Base-by-base conservation (phyloP, 2,888 invertebrate genomes). In the Eristalis arbustorum region DNA sequence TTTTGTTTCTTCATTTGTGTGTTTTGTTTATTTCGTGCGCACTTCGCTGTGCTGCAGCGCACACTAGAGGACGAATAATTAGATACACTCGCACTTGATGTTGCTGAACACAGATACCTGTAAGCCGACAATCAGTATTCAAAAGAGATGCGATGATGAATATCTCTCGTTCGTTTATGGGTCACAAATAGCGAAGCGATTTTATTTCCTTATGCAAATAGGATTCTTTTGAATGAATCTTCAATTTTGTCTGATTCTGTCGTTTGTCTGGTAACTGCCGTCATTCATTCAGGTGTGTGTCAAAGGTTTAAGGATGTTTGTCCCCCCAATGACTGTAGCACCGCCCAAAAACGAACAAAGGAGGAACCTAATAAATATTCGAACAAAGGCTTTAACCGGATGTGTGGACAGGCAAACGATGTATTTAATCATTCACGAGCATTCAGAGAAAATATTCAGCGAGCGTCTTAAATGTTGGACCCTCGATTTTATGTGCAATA, bases 51-150 rank as follows among this genome's bases (percentile, higher is more conserved):
- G 40, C 31, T 5, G 31, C 31, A 4, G 5, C n/a, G 25, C 23
- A 40, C 74, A 67, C 42, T 75, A 18, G 57, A 59, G 59, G 59
- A 14, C 59, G 66, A 11, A 42, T 28, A 75, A 42, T 75, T 31
- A 67, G 59, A 13, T 14, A 59, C 40, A 22, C 11, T 23, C 18
- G 49, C 1, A 8, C 18, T 1, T 49, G 18, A 8, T n/a, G 49
- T n/a, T n/a, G n/a, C n/a, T n/a, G n/a, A n/a, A n/a, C n/a, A n/a
- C n/a, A n/a, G 8, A 18, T 4, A 49, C 49, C 18, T 2, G 42
- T 13, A 18, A 0, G 14, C 42, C n/a, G n/a, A 42, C 42, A n/a
- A 49, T 49, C 49, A 49, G 49, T 49, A 49, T 49, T 18, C 49
- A 49, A n/a, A n/a, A 6, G 49, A 18, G n/a, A 18, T 49, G 8